Evolutionary conservation across 2,888 invertebrate species (phyloP).

Genomic region (Apamea epomidion): DNA sequence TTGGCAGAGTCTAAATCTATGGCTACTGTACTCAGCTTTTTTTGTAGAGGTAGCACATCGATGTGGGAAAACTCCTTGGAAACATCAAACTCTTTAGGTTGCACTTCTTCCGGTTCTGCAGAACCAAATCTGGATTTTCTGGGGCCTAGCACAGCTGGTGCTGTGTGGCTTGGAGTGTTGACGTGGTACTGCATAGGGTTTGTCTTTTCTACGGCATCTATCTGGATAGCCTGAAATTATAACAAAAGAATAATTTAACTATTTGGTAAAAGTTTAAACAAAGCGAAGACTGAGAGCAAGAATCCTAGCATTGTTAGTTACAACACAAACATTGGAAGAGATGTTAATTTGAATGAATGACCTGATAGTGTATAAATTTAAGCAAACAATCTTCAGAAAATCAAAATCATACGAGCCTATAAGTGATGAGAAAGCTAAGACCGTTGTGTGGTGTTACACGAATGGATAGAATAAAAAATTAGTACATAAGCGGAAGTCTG

Average conservation of each 20-base stretch:
- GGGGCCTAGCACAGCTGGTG: slow-evolving; percentile 54
- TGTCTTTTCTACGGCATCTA: slow-evolving; percentile 75
- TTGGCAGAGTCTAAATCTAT: slow-evolving; percentile 47
- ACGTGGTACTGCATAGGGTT: slow-evolving; percentile 82
- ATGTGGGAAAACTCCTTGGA: slow-evolving; percentile 20
- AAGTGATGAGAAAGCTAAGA: background rate
- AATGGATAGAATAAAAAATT: background rate
- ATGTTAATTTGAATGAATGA: background rate
- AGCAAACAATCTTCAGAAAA: slow-evolving; percentile 16
- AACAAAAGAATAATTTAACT: background rate
- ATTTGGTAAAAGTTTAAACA: background rate
- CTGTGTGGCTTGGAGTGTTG: slow-evolving; percentile 63
- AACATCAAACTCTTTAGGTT: slow-evolving; percentile 27
- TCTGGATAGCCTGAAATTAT: slow-evolving; percentile 71
- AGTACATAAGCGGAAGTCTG: background rate
- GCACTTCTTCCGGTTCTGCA: slow-evolving; percentile 10
- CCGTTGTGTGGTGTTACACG: background rate
- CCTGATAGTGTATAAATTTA: background rate
- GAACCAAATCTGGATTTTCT: slow-evolving; percentile 45
- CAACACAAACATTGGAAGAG: background rate
- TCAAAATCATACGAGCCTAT: background rate
- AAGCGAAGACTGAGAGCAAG: background rate
- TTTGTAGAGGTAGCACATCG: slow-evolving; percentile 46
- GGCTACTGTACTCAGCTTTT: slow-evolving; percentile 45
- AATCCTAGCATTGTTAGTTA: background rate